These are phyloP conservation scores for Liodrosophila aerea DNA, from an alignment of 2,888 invertebrate species.

Conservation along the genomic window DNA sequence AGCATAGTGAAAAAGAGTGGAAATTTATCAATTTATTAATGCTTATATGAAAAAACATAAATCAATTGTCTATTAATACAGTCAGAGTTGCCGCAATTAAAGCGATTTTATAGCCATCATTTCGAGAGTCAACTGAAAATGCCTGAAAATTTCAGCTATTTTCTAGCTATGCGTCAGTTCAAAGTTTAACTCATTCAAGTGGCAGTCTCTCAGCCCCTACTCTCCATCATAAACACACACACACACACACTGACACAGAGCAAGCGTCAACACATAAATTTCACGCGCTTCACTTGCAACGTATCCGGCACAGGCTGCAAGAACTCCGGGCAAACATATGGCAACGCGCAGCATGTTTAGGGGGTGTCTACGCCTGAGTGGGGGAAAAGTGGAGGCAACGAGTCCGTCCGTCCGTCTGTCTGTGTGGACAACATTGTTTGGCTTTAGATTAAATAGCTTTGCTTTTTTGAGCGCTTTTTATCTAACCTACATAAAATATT, in stretches of 20 bases:
- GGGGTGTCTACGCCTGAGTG: no score
- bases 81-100: conserved; percentile 44
- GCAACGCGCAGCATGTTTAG: conserved; percentile 48
- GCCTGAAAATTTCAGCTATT: conserved; percentile 8
- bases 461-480: conserved; percentile 68
- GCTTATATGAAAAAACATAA: conserved; percentile 9
- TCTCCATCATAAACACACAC: not conserved
- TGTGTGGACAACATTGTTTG: conserved; percentile 70
- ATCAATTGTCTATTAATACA: conserved; percentile 40
- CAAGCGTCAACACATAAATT: conserved; percentile 58
- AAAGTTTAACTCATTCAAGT: conserved; percentile 69
- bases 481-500: conserved; percentile 71
- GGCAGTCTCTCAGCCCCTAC: conserved; percentile 54
- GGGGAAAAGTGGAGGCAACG: not conserved
- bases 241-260: not conserved
- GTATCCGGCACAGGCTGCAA: conserved; percentile 51
- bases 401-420: conserved; percentile 32
- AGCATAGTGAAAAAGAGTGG: no score
- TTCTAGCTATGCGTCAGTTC: conserved; percentile 55
- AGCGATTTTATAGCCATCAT: conserved; percentile 50
- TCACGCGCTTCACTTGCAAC: conserved; percentile 66
- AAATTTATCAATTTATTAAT: no score
- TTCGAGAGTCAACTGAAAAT: conserved; percentile 21
- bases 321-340: conserved; percentile 15
- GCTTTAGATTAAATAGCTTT: conserved; percentile 70